Evolutionary conservation across 2,797 vertebrate species (phyloP).

Genomic region (Adrianichthys oophorus): DNA sequence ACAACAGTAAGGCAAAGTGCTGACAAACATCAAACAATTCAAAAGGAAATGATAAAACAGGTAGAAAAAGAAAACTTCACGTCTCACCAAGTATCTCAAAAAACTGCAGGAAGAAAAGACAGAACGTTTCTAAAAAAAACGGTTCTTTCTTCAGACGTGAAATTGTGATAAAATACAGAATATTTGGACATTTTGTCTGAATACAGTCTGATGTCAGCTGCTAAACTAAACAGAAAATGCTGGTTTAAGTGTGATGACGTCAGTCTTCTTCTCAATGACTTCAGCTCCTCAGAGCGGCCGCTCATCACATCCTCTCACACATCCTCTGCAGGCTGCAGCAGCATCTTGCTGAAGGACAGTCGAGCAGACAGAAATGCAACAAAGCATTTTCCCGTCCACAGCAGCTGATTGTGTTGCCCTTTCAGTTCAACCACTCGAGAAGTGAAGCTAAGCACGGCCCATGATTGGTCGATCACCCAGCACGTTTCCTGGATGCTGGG

Average conservation of each 20-base stretch:
- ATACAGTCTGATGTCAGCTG: too few species aligned
- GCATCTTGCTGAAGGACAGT: constrained; percentile 16
- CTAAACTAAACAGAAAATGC: too few species aligned
- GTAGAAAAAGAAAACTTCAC: too few species aligned
- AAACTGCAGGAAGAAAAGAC: too few species aligned
- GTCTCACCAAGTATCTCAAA: too few species aligned
- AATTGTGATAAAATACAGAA: too few species aligned
- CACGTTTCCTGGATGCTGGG: constrained; percentile 76
- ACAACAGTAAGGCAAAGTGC: too few species aligned
- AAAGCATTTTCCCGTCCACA: constrained; percentile 53
- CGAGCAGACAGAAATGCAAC: constrained; percentile 25
- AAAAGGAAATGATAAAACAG: too few species aligned
- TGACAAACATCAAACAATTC: too few species aligned
- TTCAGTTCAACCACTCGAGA: constrained; percentile 56
- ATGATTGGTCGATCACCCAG: constrained; percentile 67
- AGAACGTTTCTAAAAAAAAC: too few species aligned
- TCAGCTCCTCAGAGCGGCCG: constrained; percentile 39
- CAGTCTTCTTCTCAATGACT: constrained; percentile 44
- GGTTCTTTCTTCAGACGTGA: too few species aligned
- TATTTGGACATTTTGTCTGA: neutral
- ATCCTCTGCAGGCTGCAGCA: constrained; percentile 44
- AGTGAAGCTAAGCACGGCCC: constrained; percentile 65
- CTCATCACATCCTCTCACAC: constrained; percentile 56
- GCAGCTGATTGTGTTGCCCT: constrained; percentile 68
- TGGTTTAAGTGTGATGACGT: constrained; percentile 29